phyloP scores from a whole-genome alignment of 2,888 invertebrate species.

The Phaedon cochleariae region DNA sequence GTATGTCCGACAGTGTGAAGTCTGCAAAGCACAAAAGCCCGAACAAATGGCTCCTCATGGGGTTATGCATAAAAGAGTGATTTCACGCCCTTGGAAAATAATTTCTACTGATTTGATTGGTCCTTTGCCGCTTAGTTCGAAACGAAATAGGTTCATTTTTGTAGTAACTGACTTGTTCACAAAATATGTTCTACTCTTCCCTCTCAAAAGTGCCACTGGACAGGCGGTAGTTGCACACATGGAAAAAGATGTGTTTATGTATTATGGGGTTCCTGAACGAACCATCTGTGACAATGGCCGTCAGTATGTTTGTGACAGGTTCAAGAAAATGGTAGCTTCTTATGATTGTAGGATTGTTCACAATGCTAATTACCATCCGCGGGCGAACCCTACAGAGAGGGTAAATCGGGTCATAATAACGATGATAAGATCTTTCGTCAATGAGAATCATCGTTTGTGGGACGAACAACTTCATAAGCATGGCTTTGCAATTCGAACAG shows the following conservation, averaged over 20 bases:
- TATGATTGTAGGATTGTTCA: slow-evolving; percentile 41
- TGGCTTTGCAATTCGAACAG: slow-evolving; percentile 35
- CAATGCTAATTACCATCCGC: slow-evolving; percentile 48
- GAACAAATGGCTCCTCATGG: slow-evolving; percentile 23
- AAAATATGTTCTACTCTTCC: no score
- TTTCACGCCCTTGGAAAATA: slow-evolving; percentile 23
- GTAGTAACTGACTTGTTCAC: no score
- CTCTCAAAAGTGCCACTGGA: slow-evolving; percentile 9
- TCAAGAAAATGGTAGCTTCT: slow-evolving; percentile 1
- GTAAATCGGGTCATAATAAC: slow-evolving; percentile 48
- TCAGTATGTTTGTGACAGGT: not conserved
- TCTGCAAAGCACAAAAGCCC: slow-evolving; percentile 24
- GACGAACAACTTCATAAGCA: slow-evolving; percentile 43
- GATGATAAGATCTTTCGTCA: slow-evolving; percentile 32
- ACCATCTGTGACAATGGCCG: slow-evolving; percentile 40
- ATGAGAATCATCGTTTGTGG: slow-evolving; percentile 34
- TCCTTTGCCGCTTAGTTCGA: slow-evolving; percentile 15
- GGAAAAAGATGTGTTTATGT: slow-evolving; percentile 28
- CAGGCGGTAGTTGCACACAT: slow-evolving; percentile 8
- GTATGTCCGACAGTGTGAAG: slow-evolving; percentile 18
- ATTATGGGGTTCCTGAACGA: slow-evolving; percentile 36
- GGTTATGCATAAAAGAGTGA: slow-evolving; percentile 13
- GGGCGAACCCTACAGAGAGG: slow-evolving; percentile 50
- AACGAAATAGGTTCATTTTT: slow-evolving; percentile 20
- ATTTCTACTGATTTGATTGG: no score